Conservation (phyloP, 2,888 invertebrate species). For the Autographa pulchrina region DNA sequence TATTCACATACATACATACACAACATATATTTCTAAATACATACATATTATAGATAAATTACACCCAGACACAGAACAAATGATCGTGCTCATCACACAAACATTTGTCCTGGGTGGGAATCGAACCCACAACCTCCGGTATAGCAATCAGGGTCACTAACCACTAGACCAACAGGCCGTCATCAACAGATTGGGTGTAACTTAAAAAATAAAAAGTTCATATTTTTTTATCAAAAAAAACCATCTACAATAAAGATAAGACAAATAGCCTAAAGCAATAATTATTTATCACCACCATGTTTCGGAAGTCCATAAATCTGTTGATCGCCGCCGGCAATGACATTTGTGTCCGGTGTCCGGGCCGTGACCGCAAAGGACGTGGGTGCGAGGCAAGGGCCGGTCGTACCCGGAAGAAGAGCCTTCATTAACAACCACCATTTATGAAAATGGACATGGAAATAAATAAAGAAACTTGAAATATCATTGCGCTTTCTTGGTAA, state of each 20-base stretch:
- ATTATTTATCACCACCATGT: neutral
- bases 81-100: too few species aligned
- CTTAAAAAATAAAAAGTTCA: too few species aligned
- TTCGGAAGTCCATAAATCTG: neutral
- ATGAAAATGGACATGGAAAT: neutral
- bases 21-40: too few species aligned
- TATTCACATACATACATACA: too few species aligned
- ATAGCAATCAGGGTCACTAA: too few species aligned
- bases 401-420: conserved; percentile 23
- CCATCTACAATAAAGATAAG: neutral
- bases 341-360: conserved; percentile 26
- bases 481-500: neutral
- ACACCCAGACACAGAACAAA: too few species aligned
- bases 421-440: conserved; percentile 11
- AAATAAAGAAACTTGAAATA: neutral
- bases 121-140: too few species aligned
- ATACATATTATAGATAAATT: too few species aligned
- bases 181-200: too few species aligned
- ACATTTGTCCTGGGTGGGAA: too few species aligned
- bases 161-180: too few species aligned
- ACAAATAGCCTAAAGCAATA: neutral
- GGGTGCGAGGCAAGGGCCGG: conserved; percentile 28
- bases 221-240: too few species aligned
- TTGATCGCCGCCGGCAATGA: conserved; percentile 22
- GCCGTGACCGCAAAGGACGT: conserved; percentile 7